Evolutionary conservation across 1,140 invertebrate species (phyloP), one percentile per base, ranked within the genome.

Genomic region (Cryptotermes secundus): DNA sequence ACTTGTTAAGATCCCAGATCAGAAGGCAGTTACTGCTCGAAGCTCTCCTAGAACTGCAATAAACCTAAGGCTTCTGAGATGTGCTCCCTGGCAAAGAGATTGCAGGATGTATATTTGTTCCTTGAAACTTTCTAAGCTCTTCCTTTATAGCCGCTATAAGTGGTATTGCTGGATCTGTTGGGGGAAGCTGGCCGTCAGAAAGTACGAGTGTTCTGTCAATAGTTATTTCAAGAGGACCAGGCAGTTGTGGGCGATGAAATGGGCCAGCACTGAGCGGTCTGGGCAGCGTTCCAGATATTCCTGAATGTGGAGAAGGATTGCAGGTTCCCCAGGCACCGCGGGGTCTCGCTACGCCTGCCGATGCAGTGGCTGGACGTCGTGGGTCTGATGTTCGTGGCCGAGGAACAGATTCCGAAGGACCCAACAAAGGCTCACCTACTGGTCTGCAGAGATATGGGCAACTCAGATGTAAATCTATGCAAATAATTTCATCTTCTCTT

Each of bases 91-190:
- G 81, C 81, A 82, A 53, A 12, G 59, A 65, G 6, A 65, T 65
- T 65, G 59, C 59, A n/a, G 59, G 59, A 31, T 65, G 26, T 26
- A 53, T 9, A 53, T 42, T 53, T 31, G 83, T 72, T 6, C 72
- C 83, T 34, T 84, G 86, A 81, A 89, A 89, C 80, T 87, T 83
- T 72, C 86, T 86, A 42, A 94, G 90, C 88, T 94, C 93, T 80
- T 91, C 90, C 87, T 93, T 93, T 85, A 94, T 94, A 65, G 92
- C 92, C 53, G 90, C 89, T 83, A 94, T 94, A 12, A 94, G 88
- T 24, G 93, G 92, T n/a, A 93, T 90, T 0, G 93, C 93, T 0
- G 93, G 92, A 88, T 94, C 93, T 34, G 90, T 90, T 2, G 90
- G 88, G 35, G 88, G 86, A 42, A 93, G 89, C 65, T 88, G 88